Conservation (phyloP, 2,113 vertebrate species). For the Corapipo altera region DNA sequence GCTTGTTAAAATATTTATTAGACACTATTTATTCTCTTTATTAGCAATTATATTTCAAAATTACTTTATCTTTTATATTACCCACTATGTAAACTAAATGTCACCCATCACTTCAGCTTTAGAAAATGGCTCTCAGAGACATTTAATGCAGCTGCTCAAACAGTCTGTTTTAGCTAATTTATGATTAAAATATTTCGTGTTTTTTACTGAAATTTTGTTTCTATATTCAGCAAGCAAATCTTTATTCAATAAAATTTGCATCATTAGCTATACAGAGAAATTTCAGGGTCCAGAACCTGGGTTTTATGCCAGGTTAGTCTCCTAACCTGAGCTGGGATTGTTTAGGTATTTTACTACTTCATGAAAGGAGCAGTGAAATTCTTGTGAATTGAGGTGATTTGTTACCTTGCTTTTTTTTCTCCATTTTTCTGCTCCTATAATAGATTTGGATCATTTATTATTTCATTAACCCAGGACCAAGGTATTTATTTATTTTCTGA, state of each 20-base stretch:
- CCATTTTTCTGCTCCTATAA: background rate
- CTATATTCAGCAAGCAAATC: constrained; percentile 12
- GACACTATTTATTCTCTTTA: constrained; percentile 57
- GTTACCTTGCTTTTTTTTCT: background rate
- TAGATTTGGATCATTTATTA: background rate
- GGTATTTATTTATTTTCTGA: background rate
- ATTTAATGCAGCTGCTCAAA: constrained; percentile 24
- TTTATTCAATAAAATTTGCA: constrained; percentile 35
- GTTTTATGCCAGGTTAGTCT: background rate
- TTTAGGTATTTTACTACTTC: background rate
- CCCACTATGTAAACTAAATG: constrained; percentile 58
- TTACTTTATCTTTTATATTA: constrained; percentile 47
- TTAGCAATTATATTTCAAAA: constrained; percentile 51
- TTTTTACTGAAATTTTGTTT: constrained; percentile 12
- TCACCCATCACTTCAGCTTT: constrained; percentile 44
- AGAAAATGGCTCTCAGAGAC: constrained; percentile 29
- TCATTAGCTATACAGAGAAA: background rate
- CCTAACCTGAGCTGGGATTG: background rate
- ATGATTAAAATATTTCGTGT: constrained; percentile 6
- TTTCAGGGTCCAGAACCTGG: background rate
- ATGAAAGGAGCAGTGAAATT: background rate
- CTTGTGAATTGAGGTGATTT: background rate
- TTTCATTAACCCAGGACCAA: background rate
- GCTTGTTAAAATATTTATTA: constrained; percentile 58
- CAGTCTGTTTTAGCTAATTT: constrained; percentile 28